Conservation (phyloP, 2,797 vertebrate species). For the Alexandromys oeconomus region DNA sequence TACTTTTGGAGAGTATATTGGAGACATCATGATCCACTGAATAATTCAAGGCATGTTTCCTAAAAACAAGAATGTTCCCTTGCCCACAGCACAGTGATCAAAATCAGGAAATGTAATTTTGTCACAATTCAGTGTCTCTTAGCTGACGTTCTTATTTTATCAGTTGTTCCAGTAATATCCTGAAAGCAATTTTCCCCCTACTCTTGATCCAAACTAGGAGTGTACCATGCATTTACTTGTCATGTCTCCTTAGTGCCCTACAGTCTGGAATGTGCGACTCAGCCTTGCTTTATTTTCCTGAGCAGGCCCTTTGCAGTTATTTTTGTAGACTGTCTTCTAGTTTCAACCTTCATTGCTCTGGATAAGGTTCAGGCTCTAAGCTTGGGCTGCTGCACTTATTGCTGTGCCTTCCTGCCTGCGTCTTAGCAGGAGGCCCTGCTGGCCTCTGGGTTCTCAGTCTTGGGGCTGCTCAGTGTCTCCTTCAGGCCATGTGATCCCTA, state of each 20-base stretch:
- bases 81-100: background rate
- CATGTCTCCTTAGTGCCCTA: background rate
- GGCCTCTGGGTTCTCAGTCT: background rate
- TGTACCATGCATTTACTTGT: background rate
- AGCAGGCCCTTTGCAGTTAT: background rate
- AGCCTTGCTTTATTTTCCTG: conserved; percentile 11
- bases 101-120: conserved; percentile 32
- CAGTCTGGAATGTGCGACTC: background rate
- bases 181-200: background rate
- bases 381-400: background rate
- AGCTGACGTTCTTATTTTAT: background rate
- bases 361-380: background rate
- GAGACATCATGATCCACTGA: background rate
- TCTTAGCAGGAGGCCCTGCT: background rate
- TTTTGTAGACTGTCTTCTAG: background rate
- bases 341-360: background rate
- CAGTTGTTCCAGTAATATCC: background rate
- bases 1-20: background rate
- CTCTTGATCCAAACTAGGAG: background rate
- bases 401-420: background rate
- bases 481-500: background rate
- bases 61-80: background rate
- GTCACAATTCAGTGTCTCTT: background rate
- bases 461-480: background rate
- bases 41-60: background rate